Conservation (phyloP, 2,797 vertebrate species). For the Rhabdomys pumilio region DNA sequence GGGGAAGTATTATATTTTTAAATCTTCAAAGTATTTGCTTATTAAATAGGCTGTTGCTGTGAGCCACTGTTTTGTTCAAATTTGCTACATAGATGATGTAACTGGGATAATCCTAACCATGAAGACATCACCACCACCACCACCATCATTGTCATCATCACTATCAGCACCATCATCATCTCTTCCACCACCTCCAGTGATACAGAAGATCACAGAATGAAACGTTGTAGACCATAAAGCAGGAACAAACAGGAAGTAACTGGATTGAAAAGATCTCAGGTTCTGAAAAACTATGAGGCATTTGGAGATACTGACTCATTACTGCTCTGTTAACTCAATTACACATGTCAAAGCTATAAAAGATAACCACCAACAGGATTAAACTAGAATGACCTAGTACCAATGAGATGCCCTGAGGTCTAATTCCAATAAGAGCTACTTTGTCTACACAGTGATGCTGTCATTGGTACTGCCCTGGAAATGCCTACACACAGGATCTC, state of each 20-base stretch:
- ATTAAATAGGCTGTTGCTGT: background rate
- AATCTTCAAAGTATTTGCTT: conserved; percentile 14
- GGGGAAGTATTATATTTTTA: background rate
- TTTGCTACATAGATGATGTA: background rate
- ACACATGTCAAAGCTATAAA: background rate
- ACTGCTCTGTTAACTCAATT: background rate
- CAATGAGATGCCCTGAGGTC: background rate
- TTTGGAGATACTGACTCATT: background rate
- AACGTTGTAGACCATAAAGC: background rate
- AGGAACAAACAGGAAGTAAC: background rate
- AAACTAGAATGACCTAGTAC: background rate
- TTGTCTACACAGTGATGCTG: background rate
- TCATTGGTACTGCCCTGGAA: background rate
- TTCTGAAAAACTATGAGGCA: background rate
- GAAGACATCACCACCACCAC: background rate
- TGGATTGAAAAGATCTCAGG: background rate
- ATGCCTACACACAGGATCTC: background rate
- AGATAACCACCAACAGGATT: background rate
- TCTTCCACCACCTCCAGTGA: background rate
- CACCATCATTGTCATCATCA: background rate
- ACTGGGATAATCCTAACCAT: background rate
- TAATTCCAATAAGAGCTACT: background rate
- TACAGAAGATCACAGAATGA: background rate
- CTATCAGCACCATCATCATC: background rate
- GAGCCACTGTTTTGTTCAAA: background rate